These are phyloP conservation scores for Phyllotis vaccarum DNA, from an alignment of 2,797 vertebrate genomes.

Conservation along the genomic window DNA sequence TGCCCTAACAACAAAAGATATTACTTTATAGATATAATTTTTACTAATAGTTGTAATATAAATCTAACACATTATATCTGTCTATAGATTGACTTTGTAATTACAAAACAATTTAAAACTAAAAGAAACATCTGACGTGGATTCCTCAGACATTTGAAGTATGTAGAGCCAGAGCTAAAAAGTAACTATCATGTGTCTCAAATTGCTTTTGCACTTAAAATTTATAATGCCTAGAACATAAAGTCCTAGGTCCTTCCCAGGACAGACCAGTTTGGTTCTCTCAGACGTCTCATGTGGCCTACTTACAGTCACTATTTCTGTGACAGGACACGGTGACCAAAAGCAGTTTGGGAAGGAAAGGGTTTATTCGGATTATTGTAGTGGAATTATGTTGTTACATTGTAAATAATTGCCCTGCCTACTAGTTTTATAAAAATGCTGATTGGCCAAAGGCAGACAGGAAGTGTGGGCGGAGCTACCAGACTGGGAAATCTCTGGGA, in stretches of 20 bases:
- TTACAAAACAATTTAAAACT: slow-evolving; percentile 58
- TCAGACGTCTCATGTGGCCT: neutral
- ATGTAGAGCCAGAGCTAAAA: neutral
- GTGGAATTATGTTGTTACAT: too few species aligned
- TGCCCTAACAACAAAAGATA: neutral
- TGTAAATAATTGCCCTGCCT: too few species aligned
- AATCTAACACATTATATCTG: neutral
- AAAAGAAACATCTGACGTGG: neutral
- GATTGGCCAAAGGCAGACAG: too few species aligned
- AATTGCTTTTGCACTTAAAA: slow-evolving; percentile 9
- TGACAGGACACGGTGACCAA: neutral
- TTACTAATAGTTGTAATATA: slow-evolving; percentile 44
- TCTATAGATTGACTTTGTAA: neutral
- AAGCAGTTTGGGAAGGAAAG: neutral
- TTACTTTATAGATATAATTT: slow-evolving; percentile 41
- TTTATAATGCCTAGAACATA: neutral
- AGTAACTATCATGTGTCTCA: neutral
- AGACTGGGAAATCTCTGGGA: too few species aligned
- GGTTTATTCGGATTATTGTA: too few species aligned
- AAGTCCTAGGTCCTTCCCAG: neutral
- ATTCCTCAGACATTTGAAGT: neutral
- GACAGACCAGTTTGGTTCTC: neutral
- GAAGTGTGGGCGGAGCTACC: too few species aligned
- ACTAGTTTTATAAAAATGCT: too few species aligned
- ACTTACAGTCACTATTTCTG: neutral